These are phyloP conservation scores for Folsomia candida DNA, from an alignment of 2,888 invertebrate genomes.

Conservation along the genomic window DNA sequence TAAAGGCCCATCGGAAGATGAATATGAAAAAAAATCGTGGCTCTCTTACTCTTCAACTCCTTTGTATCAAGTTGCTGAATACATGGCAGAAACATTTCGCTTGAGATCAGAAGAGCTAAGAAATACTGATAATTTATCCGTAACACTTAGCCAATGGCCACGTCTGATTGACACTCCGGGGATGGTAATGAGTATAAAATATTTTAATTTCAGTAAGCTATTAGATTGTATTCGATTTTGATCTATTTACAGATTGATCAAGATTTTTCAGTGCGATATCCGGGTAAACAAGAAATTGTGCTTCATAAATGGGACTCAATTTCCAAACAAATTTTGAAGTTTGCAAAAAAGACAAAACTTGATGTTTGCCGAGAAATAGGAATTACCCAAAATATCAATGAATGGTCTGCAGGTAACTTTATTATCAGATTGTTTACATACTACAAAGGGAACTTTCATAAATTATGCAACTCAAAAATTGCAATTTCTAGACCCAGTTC, in stretches of 20 bases:
- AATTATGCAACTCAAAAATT: too few species aligned
- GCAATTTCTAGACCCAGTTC: too few species aligned
- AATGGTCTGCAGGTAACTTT: too few species aligned
- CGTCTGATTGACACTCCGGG: neutral
- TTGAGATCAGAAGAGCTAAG: neutral
- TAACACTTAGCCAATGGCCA: neutral
- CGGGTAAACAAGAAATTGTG: neutral
- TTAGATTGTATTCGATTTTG: neutral
- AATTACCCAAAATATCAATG: too few species aligned
- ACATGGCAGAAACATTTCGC: neutral
- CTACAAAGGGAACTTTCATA: too few species aligned
- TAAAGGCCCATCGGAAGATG: neutral
- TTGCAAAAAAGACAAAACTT: neutral
- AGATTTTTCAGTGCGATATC: neutral
- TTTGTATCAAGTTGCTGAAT: neutral
- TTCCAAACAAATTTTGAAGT: neutral
- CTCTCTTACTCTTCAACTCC: too few species aligned
- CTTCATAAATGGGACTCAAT: neutral
- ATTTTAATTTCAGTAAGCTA: neutral
- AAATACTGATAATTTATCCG: neutral
- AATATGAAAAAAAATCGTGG: neutral
- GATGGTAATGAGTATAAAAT: neutral
- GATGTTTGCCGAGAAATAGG: too few species aligned
- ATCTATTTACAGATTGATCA: too few species aligned
- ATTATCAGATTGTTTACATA: too few species aligned